Evolutionary conservation across 2,888 invertebrate species (phyloP).

Genomic region (Epistrophella euchroma): DNA sequence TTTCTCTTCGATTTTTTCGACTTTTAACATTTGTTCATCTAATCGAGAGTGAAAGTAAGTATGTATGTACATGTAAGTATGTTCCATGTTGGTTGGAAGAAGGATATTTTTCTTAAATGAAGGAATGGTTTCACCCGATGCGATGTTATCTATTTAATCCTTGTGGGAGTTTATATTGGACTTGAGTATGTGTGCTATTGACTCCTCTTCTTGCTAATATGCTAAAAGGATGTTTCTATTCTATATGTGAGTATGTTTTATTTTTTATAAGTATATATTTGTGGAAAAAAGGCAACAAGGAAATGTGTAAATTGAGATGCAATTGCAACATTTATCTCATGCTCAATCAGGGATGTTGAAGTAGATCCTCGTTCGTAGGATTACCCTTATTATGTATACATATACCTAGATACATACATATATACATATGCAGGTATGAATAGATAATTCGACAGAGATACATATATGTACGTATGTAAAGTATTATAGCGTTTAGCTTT

Average conservation of each 20-base stretch:
- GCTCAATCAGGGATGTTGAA: conserved; percentile 61
- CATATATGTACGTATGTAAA: background rate
- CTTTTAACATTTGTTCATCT: conserved; percentile 6
- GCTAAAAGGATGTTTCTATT: conserved; percentile 28
- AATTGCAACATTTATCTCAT: conserved; percentile 66
- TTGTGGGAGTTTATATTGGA: conserved; percentile 27
- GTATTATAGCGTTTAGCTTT: background rate
- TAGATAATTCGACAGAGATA: too few species aligned
- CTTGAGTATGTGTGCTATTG: conserved; percentile 7
- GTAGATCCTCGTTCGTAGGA: conserved; percentile 25
- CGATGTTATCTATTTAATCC: conserved; percentile 39
- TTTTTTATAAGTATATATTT: background rate
- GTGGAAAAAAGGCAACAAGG: conserved; percentile 25
- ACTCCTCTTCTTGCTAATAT: conserved; percentile 25
- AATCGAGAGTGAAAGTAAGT: conserved; percentile 10
- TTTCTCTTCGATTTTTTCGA: conserved; percentile 40
- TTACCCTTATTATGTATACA: conserved; percentile 47
- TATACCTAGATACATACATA: background rate
- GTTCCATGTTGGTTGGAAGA: background rate
- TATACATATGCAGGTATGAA: too few species aligned
- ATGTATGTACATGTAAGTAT: background rate
- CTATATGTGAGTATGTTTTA: background rate
- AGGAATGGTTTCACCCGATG: conserved; percentile 10
- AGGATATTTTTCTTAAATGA: background rate
- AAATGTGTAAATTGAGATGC: conserved; percentile 65